phyloP scores from a whole-genome alignment of 2,797 vertebrate species.

The Halcyon leucocephala region DNA sequence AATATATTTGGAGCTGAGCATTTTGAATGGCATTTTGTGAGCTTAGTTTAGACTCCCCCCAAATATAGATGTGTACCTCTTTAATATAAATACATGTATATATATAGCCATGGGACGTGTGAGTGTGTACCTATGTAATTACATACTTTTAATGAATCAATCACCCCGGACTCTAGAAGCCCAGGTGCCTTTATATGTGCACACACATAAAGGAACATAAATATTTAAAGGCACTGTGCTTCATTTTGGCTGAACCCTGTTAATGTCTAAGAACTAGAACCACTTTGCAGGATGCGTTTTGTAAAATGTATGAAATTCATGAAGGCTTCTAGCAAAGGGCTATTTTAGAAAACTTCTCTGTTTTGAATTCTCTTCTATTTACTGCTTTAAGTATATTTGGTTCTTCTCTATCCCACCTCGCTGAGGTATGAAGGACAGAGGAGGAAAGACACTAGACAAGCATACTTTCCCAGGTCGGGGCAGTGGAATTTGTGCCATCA shows the following conservation, averaged over 20 bases:
- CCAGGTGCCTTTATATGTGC: neutral
- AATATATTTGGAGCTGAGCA: neutral
- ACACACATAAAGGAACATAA: neutral
- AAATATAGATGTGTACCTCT: neutral
- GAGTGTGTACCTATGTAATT: neutral
- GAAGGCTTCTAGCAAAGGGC: neutral
- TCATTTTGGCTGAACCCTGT: neutral
- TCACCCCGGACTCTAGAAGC: neutral
- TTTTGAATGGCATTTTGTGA: slow-evolving; percentile 21
- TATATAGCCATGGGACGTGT: neutral
- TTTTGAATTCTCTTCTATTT: neutral
- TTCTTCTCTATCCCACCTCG: neutral
- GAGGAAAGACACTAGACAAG: neutral
- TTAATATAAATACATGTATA: neutral
- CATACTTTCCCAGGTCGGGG: neutral
- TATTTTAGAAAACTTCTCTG: neutral
- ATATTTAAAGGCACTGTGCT: neutral
- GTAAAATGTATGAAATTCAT: neutral
- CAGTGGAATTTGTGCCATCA: neutral
- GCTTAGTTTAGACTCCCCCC: slow-evolving; percentile 1
- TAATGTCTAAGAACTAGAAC: neutral
- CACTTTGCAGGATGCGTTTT: neutral
- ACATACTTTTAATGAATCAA: neutral
- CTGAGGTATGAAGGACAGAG: neutral
- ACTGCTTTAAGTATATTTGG: neutral